These are phyloP conservation scores for human (Homo sapiens) DNA, from an alignment of 2,113 vertebrate species.

Conservation along the genomic window DNA sequence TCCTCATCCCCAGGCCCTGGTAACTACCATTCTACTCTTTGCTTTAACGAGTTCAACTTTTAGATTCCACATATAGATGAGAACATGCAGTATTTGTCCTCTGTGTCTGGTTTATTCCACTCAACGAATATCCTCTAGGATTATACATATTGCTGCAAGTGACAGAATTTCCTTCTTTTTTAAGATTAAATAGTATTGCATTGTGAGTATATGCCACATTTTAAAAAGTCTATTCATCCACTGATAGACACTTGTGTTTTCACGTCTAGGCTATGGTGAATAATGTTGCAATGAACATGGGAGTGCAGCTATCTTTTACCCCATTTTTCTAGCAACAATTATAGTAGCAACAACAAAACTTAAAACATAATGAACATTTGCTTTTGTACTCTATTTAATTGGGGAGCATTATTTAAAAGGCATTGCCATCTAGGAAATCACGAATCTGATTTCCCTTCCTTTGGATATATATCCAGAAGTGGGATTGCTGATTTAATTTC, in stretches of 20 bases:
- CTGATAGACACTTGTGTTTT: neutral
- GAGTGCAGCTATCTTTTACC: neutral
- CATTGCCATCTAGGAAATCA: neutral
- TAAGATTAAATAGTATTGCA: neutral
- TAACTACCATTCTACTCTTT: neutral
- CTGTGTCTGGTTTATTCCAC: neutral
- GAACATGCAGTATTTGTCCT: neutral
- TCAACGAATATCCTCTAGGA: neutral
- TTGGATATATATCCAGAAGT: neutral
- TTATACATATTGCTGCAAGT: neutral
- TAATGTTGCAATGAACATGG: neutral
- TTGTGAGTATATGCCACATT: neutral
- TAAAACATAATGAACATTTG: neutral
- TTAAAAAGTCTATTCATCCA: neutral
- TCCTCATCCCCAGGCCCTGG: neutral
- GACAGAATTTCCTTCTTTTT: neutral
- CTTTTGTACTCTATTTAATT: neutral
- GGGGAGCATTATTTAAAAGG: neutral
- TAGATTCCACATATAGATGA: neutral
- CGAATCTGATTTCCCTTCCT: neutral
- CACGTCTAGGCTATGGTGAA: neutral
- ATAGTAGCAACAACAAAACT: neutral
- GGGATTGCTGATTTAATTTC: neutral
- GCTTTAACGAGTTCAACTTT: neutral
- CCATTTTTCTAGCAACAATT: neutral